phyloP scores from a whole-genome alignment of 2,113 vertebrate species.

The Lipophrys pholis region DNA sequence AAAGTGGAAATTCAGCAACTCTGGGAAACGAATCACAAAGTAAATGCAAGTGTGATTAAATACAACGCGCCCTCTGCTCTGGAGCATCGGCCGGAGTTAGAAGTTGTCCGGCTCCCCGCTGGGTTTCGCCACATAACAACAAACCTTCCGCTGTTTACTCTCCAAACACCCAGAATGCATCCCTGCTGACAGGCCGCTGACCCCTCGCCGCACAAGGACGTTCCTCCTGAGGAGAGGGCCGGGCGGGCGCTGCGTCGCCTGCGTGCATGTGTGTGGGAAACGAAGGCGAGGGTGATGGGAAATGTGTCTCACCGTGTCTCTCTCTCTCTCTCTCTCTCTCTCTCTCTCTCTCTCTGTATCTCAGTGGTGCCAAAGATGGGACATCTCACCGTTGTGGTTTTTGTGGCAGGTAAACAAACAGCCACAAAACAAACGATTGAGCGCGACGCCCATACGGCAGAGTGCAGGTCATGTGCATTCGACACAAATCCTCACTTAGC shows the following conservation, averaged over 20 bases:
- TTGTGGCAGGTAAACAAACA: constrained; percentile 80
- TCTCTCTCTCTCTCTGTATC: constrained; percentile 29
- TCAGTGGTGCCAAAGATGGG: constrained; percentile 75
- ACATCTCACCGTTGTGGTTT: constrained; percentile 58
- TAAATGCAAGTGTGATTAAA: too few relatives aligned
- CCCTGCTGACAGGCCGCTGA: constrained; percentile 70
- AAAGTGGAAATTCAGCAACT: too few relatives aligned
- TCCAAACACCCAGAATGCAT: constrained; percentile 74
- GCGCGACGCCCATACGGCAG: too few relatives aligned
- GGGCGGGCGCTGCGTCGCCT: constrained; percentile 22
- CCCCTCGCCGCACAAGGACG: constrained; percentile 66
- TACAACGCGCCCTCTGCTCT: too few relatives aligned
- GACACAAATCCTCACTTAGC: not conserved
- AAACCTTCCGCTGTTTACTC: constrained; percentile 72
- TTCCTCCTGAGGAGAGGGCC: constrained; percentile 54
- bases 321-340: constrained; percentile 5
- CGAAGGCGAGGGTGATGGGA: constrained; percentile 9
- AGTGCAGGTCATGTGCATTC: too few relatives aligned
- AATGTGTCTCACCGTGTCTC: constrained; percentile 25
- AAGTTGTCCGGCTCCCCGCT: constrained; percentile 56
- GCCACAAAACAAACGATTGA: not conserved
- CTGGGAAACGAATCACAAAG: too few relatives aligned
- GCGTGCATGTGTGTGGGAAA: constrained; percentile 31
- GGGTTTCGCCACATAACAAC: constrained; percentile 58
- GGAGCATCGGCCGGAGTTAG: not conserved